Evolutionary conservation across 1,140 invertebrate genomes (phyloP).

Genomic region (Drosophila prosaltans): DNA sequence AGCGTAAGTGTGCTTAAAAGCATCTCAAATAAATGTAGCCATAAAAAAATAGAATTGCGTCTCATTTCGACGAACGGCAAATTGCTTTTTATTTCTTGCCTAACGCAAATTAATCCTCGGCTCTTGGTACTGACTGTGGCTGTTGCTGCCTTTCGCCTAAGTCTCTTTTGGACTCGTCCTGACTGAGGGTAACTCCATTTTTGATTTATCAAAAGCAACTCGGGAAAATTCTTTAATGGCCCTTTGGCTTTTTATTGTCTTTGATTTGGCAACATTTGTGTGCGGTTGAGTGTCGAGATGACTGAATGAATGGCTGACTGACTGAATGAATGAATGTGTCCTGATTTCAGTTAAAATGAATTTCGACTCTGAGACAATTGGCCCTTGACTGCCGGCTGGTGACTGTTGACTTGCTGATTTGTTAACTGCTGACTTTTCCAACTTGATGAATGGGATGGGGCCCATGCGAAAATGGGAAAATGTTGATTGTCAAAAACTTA

Average conservation of each 20-base stretch:
- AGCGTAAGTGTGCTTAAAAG: slow-evolving; percentile 62
- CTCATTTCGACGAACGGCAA: slow-evolving; percentile 47
- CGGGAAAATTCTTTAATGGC: slow-evolving; percentile 8
- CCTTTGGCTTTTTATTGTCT: slow-evolving; percentile 5
- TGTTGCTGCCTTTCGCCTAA: not conserved
- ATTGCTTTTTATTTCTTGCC: slow-evolving; percentile 57
- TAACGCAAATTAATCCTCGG: slow-evolving; percentile 56
- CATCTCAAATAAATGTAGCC: slow-evolving; percentile 59
- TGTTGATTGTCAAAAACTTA: slow-evolving; percentile 78
- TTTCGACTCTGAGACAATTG: not conserved
- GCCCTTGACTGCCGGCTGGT: not conserved
- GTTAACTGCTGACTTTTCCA: no score
- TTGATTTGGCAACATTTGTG: slow-evolving; percentile 9
- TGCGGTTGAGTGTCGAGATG: slow-evolving; percentile 5
- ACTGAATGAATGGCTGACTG: not conserved
- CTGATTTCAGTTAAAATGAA: slow-evolving; percentile 3
- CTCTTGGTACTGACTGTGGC: slow-evolving; percentile 25
- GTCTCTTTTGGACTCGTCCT: not conserved
- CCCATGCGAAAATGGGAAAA: not conserved
- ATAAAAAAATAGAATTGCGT: slow-evolving; percentile 59
- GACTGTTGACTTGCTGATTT: no score
- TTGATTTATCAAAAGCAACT: slow-evolving; percentile 13
- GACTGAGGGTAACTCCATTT: not conserved
- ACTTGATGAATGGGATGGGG: no score
- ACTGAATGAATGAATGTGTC: not conserved